phyloP scores from a whole-genome alignment of 2,888 invertebrate genomes.

The Phymatocera aterrima region DNA sequence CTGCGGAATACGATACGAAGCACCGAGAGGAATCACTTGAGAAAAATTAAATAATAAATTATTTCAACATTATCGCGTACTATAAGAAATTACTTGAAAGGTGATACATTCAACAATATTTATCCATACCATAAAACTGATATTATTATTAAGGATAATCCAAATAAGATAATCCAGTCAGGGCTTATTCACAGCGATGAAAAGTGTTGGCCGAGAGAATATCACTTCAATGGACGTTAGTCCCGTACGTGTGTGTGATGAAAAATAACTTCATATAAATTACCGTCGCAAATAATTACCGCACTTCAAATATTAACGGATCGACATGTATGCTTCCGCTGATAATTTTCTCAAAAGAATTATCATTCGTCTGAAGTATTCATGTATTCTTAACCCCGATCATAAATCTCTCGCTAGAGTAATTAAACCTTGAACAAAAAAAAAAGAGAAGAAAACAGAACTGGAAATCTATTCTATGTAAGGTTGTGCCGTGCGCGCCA shows the following conservation, averaged over 20 bases:
- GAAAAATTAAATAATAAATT: conserved; percentile 6
- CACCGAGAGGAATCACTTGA: neutral
- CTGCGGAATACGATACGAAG: neutral
- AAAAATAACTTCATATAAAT: neutral
- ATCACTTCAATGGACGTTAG: conserved; percentile 30
- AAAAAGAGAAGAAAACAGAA: neutral
- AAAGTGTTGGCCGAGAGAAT: neutral
- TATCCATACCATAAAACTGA: neutral
- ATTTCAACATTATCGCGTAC: conserved; percentile 2
- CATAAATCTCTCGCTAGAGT: neutral
- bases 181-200: neutral
- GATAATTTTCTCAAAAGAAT: neutral
- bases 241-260: neutral
- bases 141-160: neutral
- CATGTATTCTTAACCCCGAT: neutral
- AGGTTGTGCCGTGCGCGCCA: conserved; percentile 46
- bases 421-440: conserved; percentile 2
- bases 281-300: neutral
- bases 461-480: conserved; percentile 5
- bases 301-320: neutral
- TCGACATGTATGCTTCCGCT: neutral
- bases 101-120: conserved; percentile 1
- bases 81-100: neutral
- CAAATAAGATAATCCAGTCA: neutral
- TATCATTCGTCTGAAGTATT: neutral